Evolutionary conservation across 2,113 vertebrate species (phyloP).

Genomic region (Malaclemys terrapin): DNA sequence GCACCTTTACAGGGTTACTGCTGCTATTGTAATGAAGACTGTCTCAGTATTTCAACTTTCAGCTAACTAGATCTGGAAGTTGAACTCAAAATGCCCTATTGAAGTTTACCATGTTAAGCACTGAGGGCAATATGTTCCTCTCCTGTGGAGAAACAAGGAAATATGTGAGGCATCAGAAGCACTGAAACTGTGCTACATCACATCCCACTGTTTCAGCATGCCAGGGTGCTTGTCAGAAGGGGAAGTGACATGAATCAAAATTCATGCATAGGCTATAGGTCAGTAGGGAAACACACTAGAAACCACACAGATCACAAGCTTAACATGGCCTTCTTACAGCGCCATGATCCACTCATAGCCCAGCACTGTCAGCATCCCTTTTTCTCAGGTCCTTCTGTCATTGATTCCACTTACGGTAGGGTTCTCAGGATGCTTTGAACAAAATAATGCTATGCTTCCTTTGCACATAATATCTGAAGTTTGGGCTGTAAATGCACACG

Average conservation of each 20-base stretch:
- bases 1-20: neutral
- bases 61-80: constrained; percentile 9
- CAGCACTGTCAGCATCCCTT: neutral
- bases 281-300: constrained; percentile 44
- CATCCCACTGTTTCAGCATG: constrained; percentile 11
- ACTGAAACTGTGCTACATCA: constrained; percentile 49
- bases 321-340: constrained; percentile 11
- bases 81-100: constrained; percentile 41
- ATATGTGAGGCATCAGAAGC: constrained; percentile 38
- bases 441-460: neutral
- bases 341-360: neutral
- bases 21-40: rapidly evolving
- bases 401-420: neutral
- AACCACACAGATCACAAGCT: constrained; percentile 32
- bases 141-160: constrained; percentile 53
- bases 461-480: neutral
- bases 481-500: neutral
- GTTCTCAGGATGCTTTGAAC: neutral
- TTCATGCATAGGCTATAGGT: constrained; percentile 52
- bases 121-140: neutral
- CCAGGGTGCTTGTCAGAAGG: constrained; percentile 12
- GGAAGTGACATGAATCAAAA: constrained; percentile 31
- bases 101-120: constrained; percentile 25
- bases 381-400: neutral
- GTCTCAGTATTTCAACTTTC: neutral